Evolutionary conservation across 2,113 vertebrate genomes (phyloP).

Genomic region (Mastomys coucha): DNA sequence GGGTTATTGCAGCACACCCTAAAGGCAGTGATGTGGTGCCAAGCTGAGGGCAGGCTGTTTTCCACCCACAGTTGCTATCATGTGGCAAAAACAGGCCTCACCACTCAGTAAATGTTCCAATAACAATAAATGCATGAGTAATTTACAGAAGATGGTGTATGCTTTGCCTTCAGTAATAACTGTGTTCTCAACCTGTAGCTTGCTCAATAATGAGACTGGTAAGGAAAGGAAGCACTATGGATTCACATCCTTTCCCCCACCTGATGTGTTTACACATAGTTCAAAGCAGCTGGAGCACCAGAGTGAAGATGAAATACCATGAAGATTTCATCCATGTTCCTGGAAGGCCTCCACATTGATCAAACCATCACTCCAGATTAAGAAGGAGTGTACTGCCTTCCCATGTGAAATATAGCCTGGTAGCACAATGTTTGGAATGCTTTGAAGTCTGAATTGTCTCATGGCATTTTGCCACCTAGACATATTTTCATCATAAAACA

Average conservation of each 20-base stretch:
- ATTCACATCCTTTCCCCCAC: neutral
- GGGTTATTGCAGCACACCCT: neutral
- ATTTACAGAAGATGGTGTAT: neutral
- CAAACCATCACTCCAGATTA: too few species aligned
- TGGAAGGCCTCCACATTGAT: too few species aligned
- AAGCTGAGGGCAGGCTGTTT: neutral
- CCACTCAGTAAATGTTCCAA: constrained; percentile 16
- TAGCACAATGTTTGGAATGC: neutral
- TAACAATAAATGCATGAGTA: neutral
- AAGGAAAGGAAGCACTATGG: neutral
- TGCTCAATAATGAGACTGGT: neutral
- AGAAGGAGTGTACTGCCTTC: neutral
- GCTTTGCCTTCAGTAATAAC: neutral
- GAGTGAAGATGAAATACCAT: too few species aligned
- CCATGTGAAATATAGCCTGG: neutral
- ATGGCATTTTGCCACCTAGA: neutral
- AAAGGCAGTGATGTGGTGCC: neutral
- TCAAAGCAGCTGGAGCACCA: neutral
- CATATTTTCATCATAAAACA: neutral
- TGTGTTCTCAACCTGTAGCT: neutral
- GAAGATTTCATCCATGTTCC: too few species aligned
- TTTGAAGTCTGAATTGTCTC: neutral
- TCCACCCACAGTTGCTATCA: neutral
- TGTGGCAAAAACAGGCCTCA: neutral
- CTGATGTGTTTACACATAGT: neutral